Evolutionary conservation across 2,888 invertebrate species (phyloP), one percentile per base, ranked within the genome.

Genomic region (Cataglyphis livida): DNA sequence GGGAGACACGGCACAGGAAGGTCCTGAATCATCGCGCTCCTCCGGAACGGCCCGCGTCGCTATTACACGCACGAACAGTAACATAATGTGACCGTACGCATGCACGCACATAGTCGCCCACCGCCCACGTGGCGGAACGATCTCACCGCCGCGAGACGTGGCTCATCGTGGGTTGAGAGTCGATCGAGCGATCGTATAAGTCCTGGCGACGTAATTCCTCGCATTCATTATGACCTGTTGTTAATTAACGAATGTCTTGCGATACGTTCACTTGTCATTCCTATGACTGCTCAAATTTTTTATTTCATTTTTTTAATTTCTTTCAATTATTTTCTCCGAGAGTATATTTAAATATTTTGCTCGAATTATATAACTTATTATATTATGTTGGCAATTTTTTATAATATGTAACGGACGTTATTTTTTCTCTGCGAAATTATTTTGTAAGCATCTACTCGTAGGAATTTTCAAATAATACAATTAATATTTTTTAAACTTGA

Each of bases 1-100:
- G 85, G 89, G 87, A 51, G 51, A 91, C 90, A 90, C 79, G 86
- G 86, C 89, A 85, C 85, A 61, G 64, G 81, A 82, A 68, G 54
- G 62, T 35, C 59, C 86, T 90, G 88, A 88, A 88, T 88, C 90
- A 88, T 81, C 85, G 83, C 64, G 75, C 65, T 65, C 38, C 51
- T 59, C 59, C 73, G 38, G 76, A 57, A 64, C 73, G 74, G 62
- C 44, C 44, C 64, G 61, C 75, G 75, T 82, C 82, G 64, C 41
- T 75, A 59, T 85, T 84, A 84, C 84, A 83, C 35, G 66, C 84
- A 73, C 48, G 71, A 54, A 75, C 71, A 76, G 78, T 78, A 83
- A 84, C 84, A 83, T 83, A 71, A 73, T 70, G 78, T 57, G 65
- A 62, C 59, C 51, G 15, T 68, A 74, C 44, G 48, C 73, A 68